Evolutionary conservation across 1,140 invertebrate species (phyloP).

Genomic region (Aphelinus certus): DNA sequence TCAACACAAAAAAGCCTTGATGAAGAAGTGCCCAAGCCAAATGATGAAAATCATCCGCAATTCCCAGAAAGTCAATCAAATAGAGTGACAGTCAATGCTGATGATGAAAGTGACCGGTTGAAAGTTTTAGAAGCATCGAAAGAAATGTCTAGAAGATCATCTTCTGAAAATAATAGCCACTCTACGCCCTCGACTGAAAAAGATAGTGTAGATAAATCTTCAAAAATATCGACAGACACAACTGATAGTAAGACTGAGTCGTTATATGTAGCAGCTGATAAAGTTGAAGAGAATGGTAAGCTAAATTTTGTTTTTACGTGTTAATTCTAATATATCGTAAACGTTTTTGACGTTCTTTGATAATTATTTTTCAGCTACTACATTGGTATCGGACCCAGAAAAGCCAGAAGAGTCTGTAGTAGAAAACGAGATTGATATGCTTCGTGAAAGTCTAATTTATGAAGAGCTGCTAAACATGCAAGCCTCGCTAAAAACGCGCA

Average conservation of each 20-base stretch:
- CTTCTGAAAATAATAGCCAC: slow-evolving; percentile 36
- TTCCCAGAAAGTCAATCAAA: slow-evolving; percentile 27
- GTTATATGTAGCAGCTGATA: background rate
- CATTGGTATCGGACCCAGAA: slow-evolving; percentile 31
- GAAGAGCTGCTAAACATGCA: slow-evolving; percentile 75
- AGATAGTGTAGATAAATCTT: slow-evolving; percentile 50
- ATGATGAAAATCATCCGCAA: slow-evolving; percentile 62
- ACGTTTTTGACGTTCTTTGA: too few species aligned
- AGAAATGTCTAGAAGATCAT: slow-evolving; percentile 8
- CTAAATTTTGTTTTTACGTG: background rate
- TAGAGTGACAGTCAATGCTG: slow-evolving; percentile 32
- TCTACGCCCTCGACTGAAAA: slow-evolving; percentile 44
- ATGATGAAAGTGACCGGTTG: slow-evolving; percentile 33
- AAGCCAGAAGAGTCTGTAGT: slow-evolving; percentile 55
- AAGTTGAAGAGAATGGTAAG: slow-evolving; percentile 44
- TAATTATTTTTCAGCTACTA: too few species aligned
- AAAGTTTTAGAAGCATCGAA: slow-evolving; percentile 38
- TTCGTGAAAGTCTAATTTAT: slow-evolving; percentile 73
- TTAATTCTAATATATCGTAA: too few species aligned
- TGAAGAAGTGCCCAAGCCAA: slow-evolving; percentile 58
- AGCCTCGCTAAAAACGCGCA: slow-evolving; percentile 71
- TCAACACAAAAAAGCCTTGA: slow-evolving; percentile 64
- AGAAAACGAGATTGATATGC: slow-evolving; percentile 65
- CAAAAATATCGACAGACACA: slow-evolving; percentile 9
- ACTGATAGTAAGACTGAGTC: slow-evolving; percentile 32